Base-by-base conservation (phyloP, 64 coral and sea anemone species). In the Stylophora pistillata region DNA sequence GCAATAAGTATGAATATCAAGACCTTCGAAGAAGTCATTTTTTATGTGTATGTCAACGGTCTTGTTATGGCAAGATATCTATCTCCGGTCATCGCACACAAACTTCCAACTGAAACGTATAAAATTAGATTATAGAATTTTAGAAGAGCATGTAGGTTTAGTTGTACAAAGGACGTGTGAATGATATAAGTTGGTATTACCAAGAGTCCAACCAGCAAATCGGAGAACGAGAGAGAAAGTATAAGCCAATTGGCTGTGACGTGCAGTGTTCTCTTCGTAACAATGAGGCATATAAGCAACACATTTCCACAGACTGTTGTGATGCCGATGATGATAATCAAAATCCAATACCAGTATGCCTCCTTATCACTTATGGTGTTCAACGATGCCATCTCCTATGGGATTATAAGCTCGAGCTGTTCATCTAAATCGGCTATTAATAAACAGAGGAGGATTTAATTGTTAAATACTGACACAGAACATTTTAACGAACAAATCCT, bases 81-180 rank as follows among this genome's bases (percentile, higher is more conserved):
- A 74, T 93, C 91, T 57, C 55, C 86, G 53, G 91, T 93, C 85
- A 93, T 93, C 2, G 82, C 77, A 75, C 86, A 93, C 77, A 93
- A 61, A 58, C 89, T 93, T 15, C 86, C 76, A 55, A 93, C 91
- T 14, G 58, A 85, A 28, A 93, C 85, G 74, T 87, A 93, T 32
- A 93, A 74, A 61, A 93, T 25, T 2, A 81, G 74, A 68, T 87
- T 82, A 68, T 82, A 88, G 66, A 89, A 88, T 30, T 41, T 78
- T 17, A 64, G 28, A 15, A 88, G 28, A 23, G 79, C 64, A 29
- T 53, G 6, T 15, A 73, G 29, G 25, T 71, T 72, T 23, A 77
- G 59, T 15, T 23, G 56, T 33, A 88, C 21, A 15, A 16, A 30
- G 68, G 89, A 83, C 20, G 86, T 74, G 61, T 84, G 85, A 9